Base-by-base conservation (phyloP, 2,113 vertebrate species). In the Phodopus roborovskii region DNA sequence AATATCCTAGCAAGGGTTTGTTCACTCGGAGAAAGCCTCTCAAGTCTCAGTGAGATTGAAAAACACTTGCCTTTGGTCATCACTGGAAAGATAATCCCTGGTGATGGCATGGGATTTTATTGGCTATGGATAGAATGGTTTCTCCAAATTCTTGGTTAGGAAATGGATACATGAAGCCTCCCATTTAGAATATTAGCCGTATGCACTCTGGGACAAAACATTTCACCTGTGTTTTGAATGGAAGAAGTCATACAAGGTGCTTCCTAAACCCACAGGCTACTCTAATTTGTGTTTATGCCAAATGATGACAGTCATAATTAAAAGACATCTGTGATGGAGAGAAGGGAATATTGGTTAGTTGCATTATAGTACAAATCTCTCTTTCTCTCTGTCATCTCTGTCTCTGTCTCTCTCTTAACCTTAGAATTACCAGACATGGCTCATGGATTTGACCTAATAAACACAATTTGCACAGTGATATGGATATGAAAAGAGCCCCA, bases 11-110 rank as follows among this genome's bases (percentile, higher is more conserved):
- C 96, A 90, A 48, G 39, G 87, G 96, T 93, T 92, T 92, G 39
- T 66, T 98, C 91, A 79, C 97, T 97, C 95, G 79, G 84, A 92
- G 97, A 96, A 96, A 88, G 90, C 28, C 50, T 97, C 97, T 97
- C 88, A 28, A 97, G 68, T 97, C 88, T 77, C 81, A 97, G 66
- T 94, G 88, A 7, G 15, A 91, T 48, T 2, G 0, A 97, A 92
- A 48, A 74, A 93, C 94, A 97, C 94, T 78, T 93, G 66, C 83
- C 68, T 92, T 96, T 92, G 82, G 85, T 88, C 88, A 87, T 97
- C 95, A 66, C 77, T 45, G 81, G 68, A n/a, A 53, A 26, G 53
- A 70, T 62, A 74, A 48, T 28, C 16, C 66, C 75, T n/a, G 48
- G 42, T 64, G 71, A 93, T 53, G 82, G 90, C 79, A 88, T 42